These are phyloP conservation scores for Sakesphorus luctuosus DNA, from an alignment of 2,113 vertebrate species.

Conservation along the genomic window DNA sequence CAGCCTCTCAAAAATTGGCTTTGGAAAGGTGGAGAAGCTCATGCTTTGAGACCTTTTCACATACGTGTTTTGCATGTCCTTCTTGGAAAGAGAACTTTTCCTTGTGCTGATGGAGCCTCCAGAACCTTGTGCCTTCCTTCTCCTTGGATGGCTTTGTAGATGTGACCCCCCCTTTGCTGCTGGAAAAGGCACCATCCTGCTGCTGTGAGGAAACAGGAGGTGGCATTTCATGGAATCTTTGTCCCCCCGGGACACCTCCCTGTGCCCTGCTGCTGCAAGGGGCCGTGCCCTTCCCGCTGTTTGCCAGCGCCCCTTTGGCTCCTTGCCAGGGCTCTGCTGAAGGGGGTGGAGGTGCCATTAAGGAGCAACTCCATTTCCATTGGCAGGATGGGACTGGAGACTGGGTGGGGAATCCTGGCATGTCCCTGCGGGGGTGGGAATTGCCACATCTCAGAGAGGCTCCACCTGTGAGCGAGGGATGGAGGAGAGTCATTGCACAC, in stretches of 20 bases:
- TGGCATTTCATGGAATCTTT: rapidly evolving
- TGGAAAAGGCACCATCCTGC: not conserved
- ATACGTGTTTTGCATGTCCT: rapidly evolving
- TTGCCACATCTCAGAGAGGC: not conserved
- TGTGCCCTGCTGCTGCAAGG: not conserved
- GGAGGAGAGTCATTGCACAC: not conserved
- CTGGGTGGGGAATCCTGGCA: not conserved
- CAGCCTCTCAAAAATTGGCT: not conserved
- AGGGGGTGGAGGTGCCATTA: not conserved
- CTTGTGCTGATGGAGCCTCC: not conserved
- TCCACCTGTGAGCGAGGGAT: rapidly evolving
- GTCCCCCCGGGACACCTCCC: not conserved
- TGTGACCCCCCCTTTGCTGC: rapidly evolving
- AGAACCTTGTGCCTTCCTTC: not conserved
- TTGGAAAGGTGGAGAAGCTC: not conserved
- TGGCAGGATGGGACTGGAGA: not conserved
- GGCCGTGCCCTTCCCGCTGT: not conserved
- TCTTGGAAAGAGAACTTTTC: not conserved
- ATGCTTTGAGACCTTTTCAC: not conserved
- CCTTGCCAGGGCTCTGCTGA: rapidly evolving
- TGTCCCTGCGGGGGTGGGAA: not conserved
- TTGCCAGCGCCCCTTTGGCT: not conserved
- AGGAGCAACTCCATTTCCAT: not conserved
- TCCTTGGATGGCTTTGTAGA: not conserved
- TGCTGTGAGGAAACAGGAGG: not conserved